A percentile compares a stretch with the other conserved stretches of the same genome.
These are phyloP conservation scores for Trichacis sp. DNA, from an alignment of 2,888 invertebrate genomes.

Conservation along the genomic window DNA sequence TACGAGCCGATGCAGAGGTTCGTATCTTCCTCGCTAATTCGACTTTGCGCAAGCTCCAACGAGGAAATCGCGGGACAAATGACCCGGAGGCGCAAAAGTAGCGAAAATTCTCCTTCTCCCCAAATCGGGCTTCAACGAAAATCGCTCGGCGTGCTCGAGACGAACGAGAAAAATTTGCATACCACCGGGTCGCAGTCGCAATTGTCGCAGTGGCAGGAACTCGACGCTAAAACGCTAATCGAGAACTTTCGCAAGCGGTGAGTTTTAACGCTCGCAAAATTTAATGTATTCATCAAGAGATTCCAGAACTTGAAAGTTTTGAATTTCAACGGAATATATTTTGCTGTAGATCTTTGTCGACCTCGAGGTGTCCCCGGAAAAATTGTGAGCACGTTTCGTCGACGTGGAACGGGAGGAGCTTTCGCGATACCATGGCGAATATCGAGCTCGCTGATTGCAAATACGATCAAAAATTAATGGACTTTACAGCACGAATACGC, in stretches of 20 bases:
- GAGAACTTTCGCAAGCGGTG: slow-evolving; percentile 11
- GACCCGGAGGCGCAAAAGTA: slow-evolving; percentile 13
- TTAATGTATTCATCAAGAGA: neutral
- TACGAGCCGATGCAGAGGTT: slow-evolving; percentile 1
- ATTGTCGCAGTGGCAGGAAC: slow-evolving; percentile 11
- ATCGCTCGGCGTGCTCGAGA: slow-evolving; percentile 2
- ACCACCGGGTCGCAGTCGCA: slow-evolving; percentile 5
- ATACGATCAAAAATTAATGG: slow-evolving; percentile 1
- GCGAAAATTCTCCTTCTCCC: slow-evolving; percentile 5
- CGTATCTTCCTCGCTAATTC: slow-evolving; percentile 6
- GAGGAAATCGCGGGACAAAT: neutral
- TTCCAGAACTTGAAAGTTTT: neutral
- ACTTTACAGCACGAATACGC: slow-evolving; percentile 17
- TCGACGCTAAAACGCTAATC: slow-evolving; percentile 12
- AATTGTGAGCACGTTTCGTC: neutral
- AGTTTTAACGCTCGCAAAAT: neutral
- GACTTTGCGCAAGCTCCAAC: slow-evolving; percentile 4
- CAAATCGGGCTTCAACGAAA: slow-evolving; percentile 9
- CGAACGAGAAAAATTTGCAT: slow-evolving; percentile 7
- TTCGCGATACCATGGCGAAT: neutral
- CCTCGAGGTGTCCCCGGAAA: neutral
- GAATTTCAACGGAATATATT: too few relatives aligned
- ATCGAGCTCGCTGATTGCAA: neutral
- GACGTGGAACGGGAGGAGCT: neutral
- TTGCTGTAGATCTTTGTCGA: neutral